Base-by-base conservation (phyloP, 2,113 vertebrate genomes). In the Butorides virescens region DNA sequence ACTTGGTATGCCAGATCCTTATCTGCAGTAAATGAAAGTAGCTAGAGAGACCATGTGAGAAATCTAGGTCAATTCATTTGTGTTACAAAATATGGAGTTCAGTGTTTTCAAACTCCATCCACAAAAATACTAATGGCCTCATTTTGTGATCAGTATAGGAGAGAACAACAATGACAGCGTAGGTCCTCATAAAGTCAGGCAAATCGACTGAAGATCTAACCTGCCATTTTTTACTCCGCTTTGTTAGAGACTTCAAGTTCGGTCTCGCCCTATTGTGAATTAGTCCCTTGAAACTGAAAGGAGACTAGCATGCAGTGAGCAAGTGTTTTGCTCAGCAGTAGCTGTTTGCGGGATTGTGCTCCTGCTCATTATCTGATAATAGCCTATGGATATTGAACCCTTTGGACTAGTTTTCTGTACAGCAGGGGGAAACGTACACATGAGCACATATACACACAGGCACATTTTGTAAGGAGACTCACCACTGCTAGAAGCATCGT, bases 401-500 rank as follows among this genome's bases (percentile, higher is more conserved):
- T 52, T 88, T 30, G 37, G 71, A 68, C 71, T 50, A 75, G 61
- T 74, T 86, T 90, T 95, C 65, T 77, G 53, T 91, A 79, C 59
- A 13, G 79, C 78, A 76, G 80, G 81, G 71, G 65, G 70, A 87
- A 86, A 91, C 3, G 15, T 8, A 76, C 26, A 86, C 63, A 58
- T 5, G 16, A 73, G 77, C 76, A 93, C 67, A 76, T 26, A 75
- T 5, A 88, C 32, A 84, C 27, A 56, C 13, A 83, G 58, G 62
- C 39, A 85, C 63, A 42, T 50, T 92, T 66, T 75, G 56, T 53
- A 88, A 87, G 72, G 83, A 85, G 86, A 98, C 98, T 98, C 96
- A 99, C 98, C 98, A 68, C 98, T 98, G 96, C 98, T 98, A 95
- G 98, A 98, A 92, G 98, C 96, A 94, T 99, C 98, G 7, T 94